Base-by-base conservation (phyloP, 2,797 vertebrate genomes). In the Tolypeutes matacus region DNA sequence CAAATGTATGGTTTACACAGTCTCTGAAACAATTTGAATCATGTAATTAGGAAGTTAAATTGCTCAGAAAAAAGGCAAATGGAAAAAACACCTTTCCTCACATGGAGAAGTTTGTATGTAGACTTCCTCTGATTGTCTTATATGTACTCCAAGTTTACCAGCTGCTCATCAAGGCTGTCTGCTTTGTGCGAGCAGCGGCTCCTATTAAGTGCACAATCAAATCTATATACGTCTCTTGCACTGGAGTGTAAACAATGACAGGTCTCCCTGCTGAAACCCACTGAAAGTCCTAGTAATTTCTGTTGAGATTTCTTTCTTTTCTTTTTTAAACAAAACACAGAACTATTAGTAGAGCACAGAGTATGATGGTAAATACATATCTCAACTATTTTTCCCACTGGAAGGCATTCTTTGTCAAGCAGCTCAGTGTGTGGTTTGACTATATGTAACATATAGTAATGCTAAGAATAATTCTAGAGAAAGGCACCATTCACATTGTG, bases 71-170 rank as follows among this genome's bases (percentile, higher is more conserved):
- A 76, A 70, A 70, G 84, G 64, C 72, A 84, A 88, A 85, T 94
- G 95, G 93, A 77, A 97, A 96, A 95, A 69, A 70, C 93, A 77
- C 58, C 95, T 94, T 96, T 92, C 95, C 76, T 95, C 49, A 56
- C 73, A n/a, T 3, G 13, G 62, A 76, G 39, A 64, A 17, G 64
- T 89, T 92, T 86, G 91, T 18, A 23, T 3, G 36, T 0, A 0
- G 72, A 88, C 95, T 97, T 98, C 97, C 97, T 94, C 1, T 51
- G 83, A 98, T 58, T 97, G 97, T 96, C 92, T 93, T 6, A 15
- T 0, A 0, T 0, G 7, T 2, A 5, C 70, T 86, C 82, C 84
- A 76, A 53, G 83, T 53, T 83, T 3, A 64, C 51, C 91, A 92
- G 96, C 87, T 80, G 49, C 34, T 34, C 65, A 10, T 39, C 20